Conservation (phyloP, 2,888 invertebrate species). For the Cordilura impudica region DNA sequence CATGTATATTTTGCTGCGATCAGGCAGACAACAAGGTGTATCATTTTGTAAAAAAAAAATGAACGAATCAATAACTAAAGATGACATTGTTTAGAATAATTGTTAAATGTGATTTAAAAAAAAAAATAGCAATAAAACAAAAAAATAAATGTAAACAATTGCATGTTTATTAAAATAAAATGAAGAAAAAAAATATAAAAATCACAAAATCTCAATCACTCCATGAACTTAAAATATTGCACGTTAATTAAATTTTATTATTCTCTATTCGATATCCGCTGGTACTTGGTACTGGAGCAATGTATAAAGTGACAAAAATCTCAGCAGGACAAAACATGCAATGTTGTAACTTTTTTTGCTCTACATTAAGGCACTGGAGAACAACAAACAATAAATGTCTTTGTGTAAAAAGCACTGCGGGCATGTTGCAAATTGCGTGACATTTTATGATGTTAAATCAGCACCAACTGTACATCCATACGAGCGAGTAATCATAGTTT, state of each 20-base stretch:
- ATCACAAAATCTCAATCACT: too few relatives aligned
- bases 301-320: slow-evolving; percentile 63
- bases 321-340: slow-evolving; percentile 63
- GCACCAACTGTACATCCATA: background rate
- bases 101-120: background rate
- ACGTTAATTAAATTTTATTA: slow-evolving; percentile 50
- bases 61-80: slow-evolving; percentile 24
- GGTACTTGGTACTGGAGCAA: background rate
- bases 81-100: slow-evolving; percentile 15
- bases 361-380: background rate
- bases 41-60: slow-evolving; percentile 11
- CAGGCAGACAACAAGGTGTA: slow-evolving; percentile 17
- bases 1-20: slow-evolving; percentile 15
- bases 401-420: slow-evolving; percentile 6
- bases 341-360: slow-evolving; percentile 33
- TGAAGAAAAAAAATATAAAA: background rate
- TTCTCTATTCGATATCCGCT: background rate
- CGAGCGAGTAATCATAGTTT: slow-evolving; percentile 27
- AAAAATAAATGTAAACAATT: too few relatives aligned
- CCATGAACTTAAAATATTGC: slow-evolving; percentile 1
- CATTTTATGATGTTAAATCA: slow-evolving; percentile 61
- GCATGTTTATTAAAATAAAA: background rate
- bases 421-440: slow-evolving; percentile 60
- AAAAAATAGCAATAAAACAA: background rate
- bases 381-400: slow-evolving; percentile 35